phyloP scores from a whole-genome alignment of 1,140 invertebrate genomes.

The Aradophagus sp. region DNA sequence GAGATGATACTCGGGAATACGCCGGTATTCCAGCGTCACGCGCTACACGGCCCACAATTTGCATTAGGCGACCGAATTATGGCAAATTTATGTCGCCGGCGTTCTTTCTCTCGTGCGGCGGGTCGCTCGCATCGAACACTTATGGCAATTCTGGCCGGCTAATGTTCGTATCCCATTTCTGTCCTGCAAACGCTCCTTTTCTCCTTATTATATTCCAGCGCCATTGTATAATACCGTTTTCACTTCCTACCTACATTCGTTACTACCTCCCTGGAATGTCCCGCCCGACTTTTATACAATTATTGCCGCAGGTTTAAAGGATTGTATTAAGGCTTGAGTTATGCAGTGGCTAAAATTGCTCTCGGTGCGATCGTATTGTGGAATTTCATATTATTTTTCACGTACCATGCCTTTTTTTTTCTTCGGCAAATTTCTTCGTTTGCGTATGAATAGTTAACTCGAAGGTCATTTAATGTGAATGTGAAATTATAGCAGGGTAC shows the following conservation, averaged over 20 bases:
- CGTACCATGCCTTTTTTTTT: not conserved
- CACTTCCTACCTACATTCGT: slow-evolving; percentile 35
- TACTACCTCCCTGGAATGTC: slow-evolving; percentile 32
- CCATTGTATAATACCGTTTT: slow-evolving; percentile 37
- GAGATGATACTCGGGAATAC: slow-evolving; percentile 55
- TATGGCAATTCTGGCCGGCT: slow-evolving; percentile 64
- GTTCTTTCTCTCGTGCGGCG: no score
- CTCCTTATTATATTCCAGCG: slow-evolving; percentile 43
- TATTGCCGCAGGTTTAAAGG: slow-evolving; percentile 43
- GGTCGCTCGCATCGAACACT: slow-evolving; percentile 54
- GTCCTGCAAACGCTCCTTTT: slow-evolving; percentile 53
- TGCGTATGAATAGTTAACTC: no score
- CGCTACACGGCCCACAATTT: slow-evolving; percentile 59
- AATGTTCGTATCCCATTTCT: slow-evolving; percentile 68
- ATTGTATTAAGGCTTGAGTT: slow-evolving; percentile 45
- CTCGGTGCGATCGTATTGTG: slow-evolving; percentile 12
- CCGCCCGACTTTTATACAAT: slow-evolving; percentile 35
- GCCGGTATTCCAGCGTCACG: slow-evolving; percentile 51
- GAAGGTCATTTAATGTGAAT: no score
- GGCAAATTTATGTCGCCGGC: slow-evolving; percentile 68
- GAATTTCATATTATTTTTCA: slow-evolving; percentile 27
- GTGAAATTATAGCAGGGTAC: no score
- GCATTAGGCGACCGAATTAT: slow-evolving; percentile 69
- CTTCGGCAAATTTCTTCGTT: not conserved
- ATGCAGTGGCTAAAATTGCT: slow-evolving; percentile 30